Conservation (phyloP, 2,113 vertebrate species). For the Xiphophorus couchianus region DNA sequence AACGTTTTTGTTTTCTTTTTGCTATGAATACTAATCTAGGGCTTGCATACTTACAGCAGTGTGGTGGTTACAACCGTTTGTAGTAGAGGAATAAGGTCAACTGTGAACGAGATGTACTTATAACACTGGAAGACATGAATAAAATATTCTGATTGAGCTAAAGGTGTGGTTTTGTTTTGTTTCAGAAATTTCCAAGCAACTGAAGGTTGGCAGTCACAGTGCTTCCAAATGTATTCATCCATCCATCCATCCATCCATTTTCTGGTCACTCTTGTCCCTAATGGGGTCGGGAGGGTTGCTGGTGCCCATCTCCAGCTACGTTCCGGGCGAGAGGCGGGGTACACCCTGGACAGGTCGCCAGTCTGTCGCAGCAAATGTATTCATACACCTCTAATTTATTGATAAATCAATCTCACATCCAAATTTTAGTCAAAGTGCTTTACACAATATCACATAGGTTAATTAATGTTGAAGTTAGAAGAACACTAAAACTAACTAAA, state of each 20-base stretch:
- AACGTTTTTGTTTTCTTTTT: neutral
- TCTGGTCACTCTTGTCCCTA: too few relatives aligned
- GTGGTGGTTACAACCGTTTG: neutral
- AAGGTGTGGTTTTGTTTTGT: neutral
- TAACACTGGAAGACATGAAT: neutral
- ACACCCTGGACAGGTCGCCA: too few relatives aligned
- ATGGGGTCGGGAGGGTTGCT: too few relatives aligned
- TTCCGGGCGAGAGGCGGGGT: too few relatives aligned
- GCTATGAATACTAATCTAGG: neutral
- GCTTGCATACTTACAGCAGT: slow-evolving; percentile 9
- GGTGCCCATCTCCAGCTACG: too few relatives aligned
- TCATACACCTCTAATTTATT: too few relatives aligned
- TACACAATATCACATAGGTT: too few relatives aligned
- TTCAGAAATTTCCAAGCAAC: neutral
- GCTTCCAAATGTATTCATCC: neutral
- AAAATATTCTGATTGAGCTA: slow-evolving; percentile 44
- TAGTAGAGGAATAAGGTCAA: slow-evolving; percentile 16
- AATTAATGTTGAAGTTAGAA: neutral
- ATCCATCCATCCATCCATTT: too few relatives aligned
- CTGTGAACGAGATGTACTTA: slow-evolving; percentile 16
- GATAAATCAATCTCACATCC: too few relatives aligned
- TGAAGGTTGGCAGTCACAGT: neutral
- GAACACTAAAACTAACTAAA: neutral
- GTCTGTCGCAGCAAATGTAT: too few relatives aligned
- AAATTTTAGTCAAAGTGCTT: neutral